phyloP scores from a whole-genome alignment of 2,888 invertebrate species.

The Notocelia uddmanniana region DNA sequence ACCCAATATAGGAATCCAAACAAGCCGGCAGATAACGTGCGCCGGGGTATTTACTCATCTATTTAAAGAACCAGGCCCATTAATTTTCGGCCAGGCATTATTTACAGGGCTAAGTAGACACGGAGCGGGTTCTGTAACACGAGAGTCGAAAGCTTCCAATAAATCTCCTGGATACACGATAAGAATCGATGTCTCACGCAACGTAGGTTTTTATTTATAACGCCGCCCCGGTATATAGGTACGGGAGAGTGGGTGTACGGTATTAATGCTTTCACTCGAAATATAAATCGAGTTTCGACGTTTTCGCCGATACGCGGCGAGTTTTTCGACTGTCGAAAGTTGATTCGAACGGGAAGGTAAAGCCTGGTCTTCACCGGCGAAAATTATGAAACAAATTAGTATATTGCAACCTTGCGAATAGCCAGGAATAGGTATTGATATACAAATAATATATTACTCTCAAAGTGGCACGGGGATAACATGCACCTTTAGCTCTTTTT shows the following conservation, averaged over 20 bases:
- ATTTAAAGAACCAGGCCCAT: conserved; percentile 82
- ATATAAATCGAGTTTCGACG: conserved; percentile 52
- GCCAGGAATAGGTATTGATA: background rate
- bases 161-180: conserved; percentile 82
- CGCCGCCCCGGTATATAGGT: conserved; percentile 58
- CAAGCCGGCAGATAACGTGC: conserved; percentile 77
- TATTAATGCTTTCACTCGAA: conserved; percentile 66
- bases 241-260: conserved; percentile 68
- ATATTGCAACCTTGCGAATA: background rate
- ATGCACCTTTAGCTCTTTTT: background rate
- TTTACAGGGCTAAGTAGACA: conserved; percentile 83
- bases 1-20: conserved; percentile 71
- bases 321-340: conserved; percentile 55
- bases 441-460: background rate
- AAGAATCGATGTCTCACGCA: conserved; percentile 84
- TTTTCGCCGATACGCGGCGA: conserved; percentile 56
- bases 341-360: conserved; percentile 48
- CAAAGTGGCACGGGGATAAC: background rate
- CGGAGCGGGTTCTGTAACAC: conserved; percentile 81
- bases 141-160: conserved; percentile 77
- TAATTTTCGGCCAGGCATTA: conserved; percentile 79
- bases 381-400: background rate
- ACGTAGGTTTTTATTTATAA: conserved; percentile 77
- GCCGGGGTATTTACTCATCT: conserved; percentile 82
- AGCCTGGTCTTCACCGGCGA: conserved; percentile 11